Base-by-base conservation (phyloP, 2,797 vertebrate species). In the Hylomyscus alleni region DNA sequence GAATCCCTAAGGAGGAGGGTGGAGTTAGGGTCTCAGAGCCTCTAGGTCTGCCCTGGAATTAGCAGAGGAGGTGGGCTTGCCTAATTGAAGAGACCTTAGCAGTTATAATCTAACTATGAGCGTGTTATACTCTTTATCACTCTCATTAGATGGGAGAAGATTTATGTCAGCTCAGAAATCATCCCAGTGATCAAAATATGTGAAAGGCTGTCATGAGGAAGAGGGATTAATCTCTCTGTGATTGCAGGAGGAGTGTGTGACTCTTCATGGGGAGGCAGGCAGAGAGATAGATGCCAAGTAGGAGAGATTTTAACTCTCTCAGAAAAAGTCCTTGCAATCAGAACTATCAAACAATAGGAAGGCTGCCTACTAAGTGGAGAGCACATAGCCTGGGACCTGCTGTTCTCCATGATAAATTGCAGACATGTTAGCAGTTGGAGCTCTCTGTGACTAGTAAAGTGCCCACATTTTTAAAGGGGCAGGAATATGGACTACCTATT, bases 151-250 rank as follows among this genome's bases (percentile, higher is more conserved):
- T 78, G 73, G 89, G 60, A 34, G 73, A 29, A 90, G 92, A 97
- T 94, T 94, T 91, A 93, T 88, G 60, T 96, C 93, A 80, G 90
- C 67, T 94, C 93, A 94, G 88, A 96, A 96, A 92, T 95, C 88
- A 93, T 80, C 12, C 67, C 82, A 44, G 1, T 88, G 77, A 92
- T 94, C 84, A 87, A 88, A 97, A 90, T 90, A 88, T 82, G 81
- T 95, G 86, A 60, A 88, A 40, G 40, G 65, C 91, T 95, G 88
- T 93, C 90, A 62, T 34, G 52, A n/a, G 65, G 26, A 67, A 85
- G 52, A 67, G 26, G 83, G 76, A 94, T 95, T 95, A 81, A 85
- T 96, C 87, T 95, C 40, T 88, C 84, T 1, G 52, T 95, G 90
- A 92, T 97, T 81, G 60, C 2, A 37, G 88, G 26, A 78, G 89